Evolutionary conservation across 2,113 vertebrate species (phyloP).

Genomic region (Larimichthys crocea): DNA sequence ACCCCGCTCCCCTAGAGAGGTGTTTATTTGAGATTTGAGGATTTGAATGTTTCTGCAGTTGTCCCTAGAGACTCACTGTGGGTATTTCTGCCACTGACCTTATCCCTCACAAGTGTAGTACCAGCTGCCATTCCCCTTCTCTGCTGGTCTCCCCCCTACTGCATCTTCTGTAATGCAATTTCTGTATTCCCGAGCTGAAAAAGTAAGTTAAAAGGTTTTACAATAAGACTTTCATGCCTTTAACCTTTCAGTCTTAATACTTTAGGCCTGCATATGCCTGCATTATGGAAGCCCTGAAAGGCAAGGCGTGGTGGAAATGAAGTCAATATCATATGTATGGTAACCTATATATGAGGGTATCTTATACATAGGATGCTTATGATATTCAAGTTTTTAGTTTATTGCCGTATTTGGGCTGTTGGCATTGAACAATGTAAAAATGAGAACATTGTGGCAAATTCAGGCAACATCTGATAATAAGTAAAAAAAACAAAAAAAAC

Average conservation of each 20-base stretch:
- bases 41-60: conserved; percentile 67
- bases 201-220: conserved; percentile 33
- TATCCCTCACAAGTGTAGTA: conserved; percentile 64
- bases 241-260: conserved; percentile 29
- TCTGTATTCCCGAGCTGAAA: conserved; percentile 33
- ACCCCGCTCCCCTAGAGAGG: conserved; percentile 50
- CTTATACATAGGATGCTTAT: neutral
- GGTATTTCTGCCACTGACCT: conserved; percentile 78
- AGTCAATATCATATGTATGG: neutral
- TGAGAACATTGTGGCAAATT: neutral
- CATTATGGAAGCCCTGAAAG: neutral
- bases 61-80: conserved; percentile 57
- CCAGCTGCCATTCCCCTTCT: conserved; percentile 61
- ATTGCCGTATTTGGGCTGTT: neutral
- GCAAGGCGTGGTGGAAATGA: neutral
- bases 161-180: conserved; percentile 35
- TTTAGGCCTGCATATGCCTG: neutral
- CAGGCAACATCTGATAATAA: neutral
- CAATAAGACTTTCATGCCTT: conserved; percentile 14
- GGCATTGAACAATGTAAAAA: neutral
- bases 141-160: conserved; percentile 10
- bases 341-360: neutral
- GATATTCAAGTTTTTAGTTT: neutral
- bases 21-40: conserved; percentile 78
- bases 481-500: neutral